Base-by-base conservation (phyloP, 1,140 invertebrate species). In the Drosophila micromelanica region DNA sequence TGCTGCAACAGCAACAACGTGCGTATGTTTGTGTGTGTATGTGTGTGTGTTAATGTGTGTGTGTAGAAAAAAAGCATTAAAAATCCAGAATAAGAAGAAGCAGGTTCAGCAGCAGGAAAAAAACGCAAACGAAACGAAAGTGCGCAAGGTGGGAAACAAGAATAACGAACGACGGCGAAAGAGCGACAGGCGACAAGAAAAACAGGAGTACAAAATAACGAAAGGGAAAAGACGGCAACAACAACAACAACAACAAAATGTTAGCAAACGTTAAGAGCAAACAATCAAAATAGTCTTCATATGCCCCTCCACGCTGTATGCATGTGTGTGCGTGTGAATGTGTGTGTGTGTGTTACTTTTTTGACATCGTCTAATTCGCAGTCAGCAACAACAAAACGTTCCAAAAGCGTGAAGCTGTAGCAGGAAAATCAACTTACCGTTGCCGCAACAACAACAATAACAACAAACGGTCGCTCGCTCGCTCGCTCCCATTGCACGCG, bases 1-100 rank as follows among this genome's bases (percentile, higher is more conserved):
- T 77, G 71, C 70, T 76, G 72, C 61, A 40, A 62, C 72, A 79
- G 76, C 80, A 84, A 85, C 76, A 82, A 86, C 77, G 81, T 85
- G 81, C 70, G 74, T 76, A 67, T 55, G 43, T 56, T 40, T 61
- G 43, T 64, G 52, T 69, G 40, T 35, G 2, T 9, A 2, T 8
- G 32, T 35, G 32, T 35, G 32, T 35, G 32, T 17, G n/a, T n/a
- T n/a, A n/a, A n/a, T n/a, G n/a, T n/a, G n/a, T n/a, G n/a, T n/a
- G n/a, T n/a, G n/a, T n/a, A n/a, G n/a, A n/a, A n/a, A n/a, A 69
- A 75, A 56, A 49, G 54, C 51, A 75, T 71, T 64, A 73, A 69
- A 64, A 71, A 70, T 60, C 61, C 32, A 82, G 59, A 63, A 54
- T 13, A 70, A 74, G 54, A 64, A 74, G 54, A 57, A 67, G 55